Evolutionary conservation across 2,888 invertebrate genomes (phyloP).

Genomic region (Drepana falcataria): DNA sequence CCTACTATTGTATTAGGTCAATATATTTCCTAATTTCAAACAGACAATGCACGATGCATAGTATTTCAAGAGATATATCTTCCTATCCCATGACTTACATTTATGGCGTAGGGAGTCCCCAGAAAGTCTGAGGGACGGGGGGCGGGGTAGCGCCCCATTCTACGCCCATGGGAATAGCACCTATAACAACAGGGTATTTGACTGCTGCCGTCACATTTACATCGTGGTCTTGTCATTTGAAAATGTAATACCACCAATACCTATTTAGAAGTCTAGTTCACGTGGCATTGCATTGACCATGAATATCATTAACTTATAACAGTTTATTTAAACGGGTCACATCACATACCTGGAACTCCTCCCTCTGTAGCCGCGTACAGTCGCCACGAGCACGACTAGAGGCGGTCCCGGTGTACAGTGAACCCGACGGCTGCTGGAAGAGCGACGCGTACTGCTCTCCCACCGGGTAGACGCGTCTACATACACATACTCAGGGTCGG

Average conservation of each 20-base stretch:
- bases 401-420: constrained; percentile 85
- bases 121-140: neutral
- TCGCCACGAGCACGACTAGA: constrained; percentile 88
- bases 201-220: neutral
- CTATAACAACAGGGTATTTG: neutral
- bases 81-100: neutral
- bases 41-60: too few relatives aligned
- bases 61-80: too few relatives aligned
- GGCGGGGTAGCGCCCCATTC: neutral
- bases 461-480: constrained; percentile 83
- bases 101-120: neutral
- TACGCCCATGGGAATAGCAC: neutral
- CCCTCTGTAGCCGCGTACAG: constrained; percentile 83
- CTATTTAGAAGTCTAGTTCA: too few relatives aligned
- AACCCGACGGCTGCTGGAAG: constrained; percentile 86
- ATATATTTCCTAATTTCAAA: too few relatives aligned
- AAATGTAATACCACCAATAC: too few relatives aligned
- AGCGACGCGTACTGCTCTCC: constrained; percentile 83
- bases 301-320: too few relatives aligned
- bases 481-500: constrained; percentile 1
- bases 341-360: constrained; percentile 84
- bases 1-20: too few relatives aligned
- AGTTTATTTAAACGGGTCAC: too few relatives aligned
- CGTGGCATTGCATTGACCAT: too few relatives aligned
- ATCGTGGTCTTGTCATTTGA: too few relatives aligned